Evolutionary conservation across 2,888 invertebrate species (phyloP).

Genomic region (Trilocha varians): DNA sequence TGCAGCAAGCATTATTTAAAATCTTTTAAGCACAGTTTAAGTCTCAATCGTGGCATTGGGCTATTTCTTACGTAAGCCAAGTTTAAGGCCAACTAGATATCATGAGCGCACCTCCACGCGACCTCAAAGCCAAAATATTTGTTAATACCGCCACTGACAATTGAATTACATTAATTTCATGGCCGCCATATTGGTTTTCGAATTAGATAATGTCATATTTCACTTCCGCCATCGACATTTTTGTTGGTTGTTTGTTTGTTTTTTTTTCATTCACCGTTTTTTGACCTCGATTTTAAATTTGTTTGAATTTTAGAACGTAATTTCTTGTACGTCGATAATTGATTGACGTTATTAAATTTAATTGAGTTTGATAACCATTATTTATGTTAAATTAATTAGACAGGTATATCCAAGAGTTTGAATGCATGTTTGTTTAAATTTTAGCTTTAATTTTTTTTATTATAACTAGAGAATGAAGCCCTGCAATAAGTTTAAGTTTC

Average conservation of each 20-base stretch:
- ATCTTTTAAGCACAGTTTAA: too few relatives aligned
- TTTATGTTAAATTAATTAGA: too few relatives aligned
- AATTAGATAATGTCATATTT: neutral
- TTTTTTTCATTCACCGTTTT: neutral
- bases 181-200: neutral
- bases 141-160: neutral
- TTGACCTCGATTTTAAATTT: neutral
- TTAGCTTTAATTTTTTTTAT: too few relatives aligned
- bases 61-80: slow-evolving; percentile 46
- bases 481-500: too few relatives aligned
- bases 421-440: too few relatives aligned
- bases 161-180: neutral
- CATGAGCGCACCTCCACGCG: neutral
- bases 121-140: neutral
- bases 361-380: too few relatives aligned
- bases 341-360: too few relatives aligned
- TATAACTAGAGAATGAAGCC: too few relatives aligned
- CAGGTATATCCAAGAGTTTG: too few relatives aligned
- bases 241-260: neutral
- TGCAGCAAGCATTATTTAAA: too few relatives aligned
- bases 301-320: too few relatives aligned
- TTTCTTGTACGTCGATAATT: neutral
- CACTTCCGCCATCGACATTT: neutral
- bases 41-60: slow-evolving; percentile 24
- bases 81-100: slow-evolving; percentile 51